Base-by-base conservation (phyloP, 1,140 invertebrate species). In the Diachasma alloeum region DNA sequence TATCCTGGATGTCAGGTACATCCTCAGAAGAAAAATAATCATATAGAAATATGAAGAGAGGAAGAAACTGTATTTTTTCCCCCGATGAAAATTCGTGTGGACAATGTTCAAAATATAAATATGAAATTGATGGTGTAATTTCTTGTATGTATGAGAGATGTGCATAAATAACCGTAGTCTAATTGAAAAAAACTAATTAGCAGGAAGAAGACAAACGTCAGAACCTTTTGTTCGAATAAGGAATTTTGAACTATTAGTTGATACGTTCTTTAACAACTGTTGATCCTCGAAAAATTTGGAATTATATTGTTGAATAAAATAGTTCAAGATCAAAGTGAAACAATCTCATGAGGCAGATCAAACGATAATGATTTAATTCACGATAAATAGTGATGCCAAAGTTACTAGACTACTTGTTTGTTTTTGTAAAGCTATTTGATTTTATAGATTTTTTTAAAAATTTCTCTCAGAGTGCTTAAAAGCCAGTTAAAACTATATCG, bases 1-100 rank as follows among this genome's bases (percentile, higher is more conserved):
- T 53, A 53, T 53, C 48, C n/a, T 36, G 56, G 72, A 68, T 74
- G 73, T 67, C 73, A 67, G 73, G 73, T 68, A 74, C 73, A 74
- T 74, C 73, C 39, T 66, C 9, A 63, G 66, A 10, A 66, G 36
- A 74, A 42, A 66, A 42, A 63, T 31, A 6, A 31, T 31, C 31
- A 31, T 31, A 73, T 56, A 73, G 36, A 37, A 71, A 22, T 17
- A 53, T 19, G n/a, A 17, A 17, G 17, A 48, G n/a, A 19, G 17
- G 48, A 53, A 53, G 17, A 19, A 53, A 53, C 48, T 15, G n/a
- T 46, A 53, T 53, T 17, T 53, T 53, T 53, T 53, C n/a, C 17
- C 48, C 17, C 48, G 48, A 53, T 53, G 17, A 53, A 42, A 42
- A 42, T 42, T 13, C 39, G 39, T 42, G n/a, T 53, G 48, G 48